Conservation (phyloP, 1,140 invertebrate genomes). For the Bombus pascuorum region DNA sequence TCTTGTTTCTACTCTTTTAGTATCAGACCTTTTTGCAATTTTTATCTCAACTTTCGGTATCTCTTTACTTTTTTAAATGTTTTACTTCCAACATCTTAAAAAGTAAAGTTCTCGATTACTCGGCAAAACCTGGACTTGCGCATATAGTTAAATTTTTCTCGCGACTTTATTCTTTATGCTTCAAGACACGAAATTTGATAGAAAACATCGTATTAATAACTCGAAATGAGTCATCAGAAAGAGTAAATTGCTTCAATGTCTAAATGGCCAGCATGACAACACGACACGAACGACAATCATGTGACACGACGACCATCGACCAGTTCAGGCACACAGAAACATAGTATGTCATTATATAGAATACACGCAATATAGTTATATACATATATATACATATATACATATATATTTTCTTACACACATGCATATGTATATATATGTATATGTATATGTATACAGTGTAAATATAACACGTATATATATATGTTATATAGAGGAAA, state of each 20-base stretch:
- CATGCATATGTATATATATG: slow-evolving; percentile 58
- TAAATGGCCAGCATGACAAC: slow-evolving; percentile 83
- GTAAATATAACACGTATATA: slow-evolving; percentile 68
- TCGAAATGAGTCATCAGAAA: slow-evolving; percentile 18
- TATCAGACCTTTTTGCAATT: not conserved
- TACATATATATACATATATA: slow-evolving; percentile 64
- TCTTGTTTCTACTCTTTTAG: not conserved
- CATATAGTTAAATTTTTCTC: not conserved
- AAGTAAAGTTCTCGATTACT: slow-evolving; percentile 10
- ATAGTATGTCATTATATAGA: slow-evolving; percentile 77
- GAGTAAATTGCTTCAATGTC: slow-evolving; percentile 15
- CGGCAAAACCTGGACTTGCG: slow-evolving; percentile 2
- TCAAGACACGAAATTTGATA: slow-evolving; percentile 35
- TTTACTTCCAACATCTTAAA: not conserved
- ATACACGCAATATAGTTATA: slow-evolving; percentile 71
- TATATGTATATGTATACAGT: slow-evolving; percentile 57
- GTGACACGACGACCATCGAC: slow-evolving; percentile 83
- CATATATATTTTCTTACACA: slow-evolving; percentile 63
- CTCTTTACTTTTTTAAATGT: not conserved
- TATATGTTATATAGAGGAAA: slow-evolving; percentile 73
- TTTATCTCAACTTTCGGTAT: not conserved
- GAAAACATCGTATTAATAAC: not conserved
- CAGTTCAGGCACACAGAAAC: slow-evolving; percentile 83
- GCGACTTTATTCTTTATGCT: slow-evolving; percentile 5
- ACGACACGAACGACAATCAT: slow-evolving; percentile 83